These are phyloP conservation scores for Drosophila asahinai DNA, from an alignment of 1,140 invertebrate species.

Conservation along the genomic window DNA sequence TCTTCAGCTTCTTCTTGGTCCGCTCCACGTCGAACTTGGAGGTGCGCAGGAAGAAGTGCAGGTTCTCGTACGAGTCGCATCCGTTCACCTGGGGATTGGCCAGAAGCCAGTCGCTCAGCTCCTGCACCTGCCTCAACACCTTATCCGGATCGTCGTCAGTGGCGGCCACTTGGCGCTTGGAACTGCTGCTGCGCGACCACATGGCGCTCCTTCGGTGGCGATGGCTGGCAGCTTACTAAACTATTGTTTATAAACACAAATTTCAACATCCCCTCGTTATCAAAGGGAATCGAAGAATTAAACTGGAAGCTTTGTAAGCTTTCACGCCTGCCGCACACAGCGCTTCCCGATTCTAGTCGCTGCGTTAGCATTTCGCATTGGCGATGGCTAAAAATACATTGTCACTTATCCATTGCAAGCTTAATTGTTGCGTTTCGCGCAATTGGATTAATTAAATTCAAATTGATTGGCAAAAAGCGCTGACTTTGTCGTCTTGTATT, in stretches of 20 bases:
- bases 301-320: constrained; percentile 39
- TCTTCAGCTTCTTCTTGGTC: constrained; percentile 87
- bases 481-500: constrained; percentile 1
- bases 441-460: constrained; percentile 43
- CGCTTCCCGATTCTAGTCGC: constrained; percentile 10
- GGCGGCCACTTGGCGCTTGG: constrained; percentile 17
- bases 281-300: constrained; percentile 3
- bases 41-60: constrained; percentile 87
- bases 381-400: constrained; percentile 27
- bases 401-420: constrained; percentile 34
- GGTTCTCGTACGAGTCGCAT: constrained; percentile 86
- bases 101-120: constrained; percentile 70
- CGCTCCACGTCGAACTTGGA: constrained; percentile 88
- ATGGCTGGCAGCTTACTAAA: constrained; percentile 34
- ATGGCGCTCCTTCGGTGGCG: constrained; percentile 35
- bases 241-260: constrained; percentile 50
- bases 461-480: constrained; percentile 28
- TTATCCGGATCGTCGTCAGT: constrained; percentile 35
- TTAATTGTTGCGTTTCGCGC: constrained; percentile 34
- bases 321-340: constrained; percentile 3
- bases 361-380: constrained; percentile 21
- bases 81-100: constrained; percentile 80
- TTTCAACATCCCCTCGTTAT: constrained; percentile 8
- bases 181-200: constrained; percentile 40
- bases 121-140: constrained; percentile 58